These are phyloP conservation scores for Salmo trutta DNA, from an alignment of 2,797 vertebrate genomes.

Conservation along the genomic window DNA sequence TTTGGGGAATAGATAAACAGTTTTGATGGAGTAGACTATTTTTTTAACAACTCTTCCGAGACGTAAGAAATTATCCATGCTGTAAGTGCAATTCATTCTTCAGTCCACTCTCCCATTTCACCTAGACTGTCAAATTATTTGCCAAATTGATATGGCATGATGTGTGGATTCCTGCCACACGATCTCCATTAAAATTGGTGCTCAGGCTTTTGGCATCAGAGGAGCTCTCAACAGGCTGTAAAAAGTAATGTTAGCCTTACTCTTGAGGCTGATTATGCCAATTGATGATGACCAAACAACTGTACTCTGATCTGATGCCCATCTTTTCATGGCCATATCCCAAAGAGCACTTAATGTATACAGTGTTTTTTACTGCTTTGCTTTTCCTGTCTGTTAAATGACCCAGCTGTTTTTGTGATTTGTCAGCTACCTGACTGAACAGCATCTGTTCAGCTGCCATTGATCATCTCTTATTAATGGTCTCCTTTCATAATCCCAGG, in stretches of 20 bases:
- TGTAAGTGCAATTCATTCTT: not conserved
- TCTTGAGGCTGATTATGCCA: not conserved
- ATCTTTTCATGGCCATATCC: not conserved
- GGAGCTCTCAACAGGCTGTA: not conserved
- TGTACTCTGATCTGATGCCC: not conserved
- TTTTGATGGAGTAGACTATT: not conserved
- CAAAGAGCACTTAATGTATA: not conserved
- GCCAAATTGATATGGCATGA: not conserved
- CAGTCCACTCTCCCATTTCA: not conserved
- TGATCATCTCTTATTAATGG: not conserved
- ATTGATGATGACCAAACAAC: not conserved
- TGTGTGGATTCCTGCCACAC: not conserved
- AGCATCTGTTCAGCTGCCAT: not conserved
- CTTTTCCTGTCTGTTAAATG: not conserved
- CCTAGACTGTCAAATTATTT: not conserved
- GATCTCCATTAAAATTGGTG: not conserved
- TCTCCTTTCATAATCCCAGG: not conserved
- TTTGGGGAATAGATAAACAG: not conserved
- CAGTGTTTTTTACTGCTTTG: not conserved
- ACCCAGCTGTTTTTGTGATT: not conserved
- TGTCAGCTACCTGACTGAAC: not conserved
- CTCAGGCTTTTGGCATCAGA: not conserved
- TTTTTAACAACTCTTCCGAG: not conserved
- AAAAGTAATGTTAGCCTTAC: not conserved
- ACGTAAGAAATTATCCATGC: not conserved